These are phyloP conservation scores for Tetragonula clypearis DNA, from an alignment of 1,140 invertebrate species.

Conservation along the genomic window DNA sequence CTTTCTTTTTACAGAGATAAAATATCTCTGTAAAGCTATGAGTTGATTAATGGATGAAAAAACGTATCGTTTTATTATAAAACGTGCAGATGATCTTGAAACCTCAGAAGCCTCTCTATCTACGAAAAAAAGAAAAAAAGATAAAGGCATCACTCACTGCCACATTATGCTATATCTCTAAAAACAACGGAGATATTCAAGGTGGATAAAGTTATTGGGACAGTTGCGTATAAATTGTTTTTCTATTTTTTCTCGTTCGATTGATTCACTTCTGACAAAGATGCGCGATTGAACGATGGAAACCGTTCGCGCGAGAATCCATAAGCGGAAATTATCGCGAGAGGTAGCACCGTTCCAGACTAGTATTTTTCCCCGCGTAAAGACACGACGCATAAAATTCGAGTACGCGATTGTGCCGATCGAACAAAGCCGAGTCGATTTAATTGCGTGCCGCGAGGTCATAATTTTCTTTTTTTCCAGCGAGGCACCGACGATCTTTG, in stretches of 20 bases:
- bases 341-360: neutral
- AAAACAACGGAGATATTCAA: too few species aligned
- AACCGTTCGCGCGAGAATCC: neutral
- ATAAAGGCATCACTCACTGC: too few species aligned
- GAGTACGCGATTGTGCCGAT: neutral
- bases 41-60: too few species aligned
- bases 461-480: neutral
- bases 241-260: neutral
- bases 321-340: neutral
- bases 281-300: neutral
- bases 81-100: too few species aligned
- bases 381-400: neutral
- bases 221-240: neutral
- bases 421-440: conserved; percentile 8
- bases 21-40: too few species aligned
- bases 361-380: neutral
- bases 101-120: too few species aligned
- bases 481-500: neutral
- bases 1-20: too few species aligned
- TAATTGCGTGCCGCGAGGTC: conserved; percentile 1
- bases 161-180: too few species aligned
- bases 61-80: too few species aligned
- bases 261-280: neutral
- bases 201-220: too few species aligned
- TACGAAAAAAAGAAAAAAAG: too few species aligned